A percentile compares a stretch with the other conserved stretches of the same genome.
Conservation (phyloP, 2,888 invertebrate species). For the Icerya purchasi region DNA sequence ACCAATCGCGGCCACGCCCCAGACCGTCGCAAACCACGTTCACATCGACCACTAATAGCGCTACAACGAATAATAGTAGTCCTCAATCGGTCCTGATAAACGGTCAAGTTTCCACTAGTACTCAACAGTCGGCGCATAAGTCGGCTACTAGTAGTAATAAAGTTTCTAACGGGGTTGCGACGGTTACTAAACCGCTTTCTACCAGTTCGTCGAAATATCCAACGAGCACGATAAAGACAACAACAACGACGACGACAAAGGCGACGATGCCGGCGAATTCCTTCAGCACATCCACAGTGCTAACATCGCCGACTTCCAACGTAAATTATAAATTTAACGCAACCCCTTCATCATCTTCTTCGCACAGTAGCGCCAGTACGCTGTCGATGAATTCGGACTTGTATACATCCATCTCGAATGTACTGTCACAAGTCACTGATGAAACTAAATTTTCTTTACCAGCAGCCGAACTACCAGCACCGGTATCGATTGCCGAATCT, state of each 20-base stretch:
- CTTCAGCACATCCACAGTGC: neutral
- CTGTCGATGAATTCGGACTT: constrained; percentile 16
- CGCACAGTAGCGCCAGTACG: constrained; percentile 1
- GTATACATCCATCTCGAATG: constrained; percentile 18
- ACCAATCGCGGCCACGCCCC: neutral
- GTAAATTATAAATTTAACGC: no score
- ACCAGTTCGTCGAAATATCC: constrained; percentile 7
- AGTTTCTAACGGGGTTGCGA: no score
- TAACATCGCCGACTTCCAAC: constrained; percentile 2
- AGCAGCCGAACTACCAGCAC: no score
- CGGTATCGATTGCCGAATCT: no score
- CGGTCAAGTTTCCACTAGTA: no score
- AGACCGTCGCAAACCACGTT: neutral
- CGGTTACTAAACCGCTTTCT: neutral
- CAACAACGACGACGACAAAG: constrained; percentile 2
- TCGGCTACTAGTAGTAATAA: no score
- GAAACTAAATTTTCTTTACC: constrained; percentile 4
- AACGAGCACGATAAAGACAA: constrained; percentile 4
- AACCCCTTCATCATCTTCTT: neutral
- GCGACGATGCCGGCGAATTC: constrained; percentile 3
- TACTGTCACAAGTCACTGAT: constrained; percentile 18
- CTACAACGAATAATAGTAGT: no score
- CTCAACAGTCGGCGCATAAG: neutral
- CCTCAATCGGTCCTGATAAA: no score
- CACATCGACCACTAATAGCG: no score